Evolutionary conservation across 2,888 invertebrate species (phyloP), one percentile per base, ranked within the genome.

Genomic region (Loripinus fragilis): DNA sequence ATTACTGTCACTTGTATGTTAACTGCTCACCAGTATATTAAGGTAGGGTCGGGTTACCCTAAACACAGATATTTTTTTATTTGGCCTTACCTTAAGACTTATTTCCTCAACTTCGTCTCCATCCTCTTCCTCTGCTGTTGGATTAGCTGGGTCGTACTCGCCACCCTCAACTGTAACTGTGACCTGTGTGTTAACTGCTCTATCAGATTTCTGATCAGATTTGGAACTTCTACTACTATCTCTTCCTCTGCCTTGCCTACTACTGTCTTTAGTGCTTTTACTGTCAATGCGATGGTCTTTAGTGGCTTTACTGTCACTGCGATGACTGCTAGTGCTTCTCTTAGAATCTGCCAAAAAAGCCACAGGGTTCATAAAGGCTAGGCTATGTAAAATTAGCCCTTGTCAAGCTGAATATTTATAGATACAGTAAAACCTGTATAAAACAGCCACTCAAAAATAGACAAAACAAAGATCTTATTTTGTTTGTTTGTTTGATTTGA

Each of bases 131-230:
- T 88, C 88, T 41, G 71, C 85, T 25, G 89, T 88, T 10, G 90
- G 87, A 42, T 86, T 85, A 20, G 88, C 87, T 0, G 89, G 87
- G 64, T 89, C 89, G 78, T 88, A 87, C 67, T 82, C 64, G 20
- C 65, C 25, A 3, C 73, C 72, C 20, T 23, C 67, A 17, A 67
- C 8, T 17, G 60, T 65, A 2, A 76, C 48, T 7, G 60, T 66
- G 3, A 75, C 50, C 64, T 71, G 28, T 20, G 68, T 71, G 0
- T n/a, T 55, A 8, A 60, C 60, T 41, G 3, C 33, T n/a, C 30
- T 42, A 2, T 30, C 71, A 28, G 7, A 15, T 7, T 45, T 25
- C 1, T 3, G 25, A 10, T 38, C 66, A 10, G 8, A 10, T 25
- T 35, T 38, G 25, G 35, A n/a, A 50, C 33, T 30, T 7, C 33